Conservation (phyloP, 2,888 invertebrate genomes). For the Herminia tarsipennalis region DNA sequence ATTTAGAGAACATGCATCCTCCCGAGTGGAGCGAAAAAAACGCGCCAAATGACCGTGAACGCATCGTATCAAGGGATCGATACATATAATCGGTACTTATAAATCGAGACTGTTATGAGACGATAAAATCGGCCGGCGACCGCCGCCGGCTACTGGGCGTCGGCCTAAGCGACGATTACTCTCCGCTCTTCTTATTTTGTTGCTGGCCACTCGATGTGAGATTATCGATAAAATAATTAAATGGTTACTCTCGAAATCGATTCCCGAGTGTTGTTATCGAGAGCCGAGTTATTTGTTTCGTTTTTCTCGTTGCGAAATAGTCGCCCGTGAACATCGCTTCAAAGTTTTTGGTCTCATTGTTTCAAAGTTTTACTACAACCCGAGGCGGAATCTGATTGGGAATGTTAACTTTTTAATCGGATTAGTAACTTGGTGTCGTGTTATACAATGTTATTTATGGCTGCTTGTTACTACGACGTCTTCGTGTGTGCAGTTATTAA, state of each 20-base stretch:
- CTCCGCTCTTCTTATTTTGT: slow-evolving; percentile 75
- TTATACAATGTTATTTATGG: slow-evolving; percentile 20
- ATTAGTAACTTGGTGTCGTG: slow-evolving; percentile 36
- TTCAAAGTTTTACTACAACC: slow-evolving; percentile 31
- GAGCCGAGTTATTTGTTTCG: slow-evolving; percentile 74
- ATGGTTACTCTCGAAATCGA: slow-evolving; percentile 86
- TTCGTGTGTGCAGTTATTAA: slow-evolving; percentile 17
- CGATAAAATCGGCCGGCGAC: slow-evolving; percentile 80
- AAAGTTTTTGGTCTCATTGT: slow-evolving; percentile 34
- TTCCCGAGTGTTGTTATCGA: slow-evolving; percentile 85
- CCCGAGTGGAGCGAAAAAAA: slow-evolving; percentile 63
- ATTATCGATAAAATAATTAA: slow-evolving; percentile 86
- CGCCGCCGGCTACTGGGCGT: slow-evolving; percentile 84
- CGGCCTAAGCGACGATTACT: slow-evolving; percentile 84
- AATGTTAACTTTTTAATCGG: slow-evolving; percentile 43
- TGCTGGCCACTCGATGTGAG: slow-evolving; percentile 75
- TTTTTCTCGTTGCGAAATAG: slow-evolving; percentile 74
- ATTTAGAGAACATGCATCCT: slow-evolving; percentile 57
- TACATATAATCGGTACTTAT: slow-evolving; percentile 85
- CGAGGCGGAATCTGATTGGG: slow-evolving; percentile 32
- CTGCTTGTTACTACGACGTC: slow-evolving; percentile 12
- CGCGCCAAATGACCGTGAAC: slow-evolving; percentile 78
- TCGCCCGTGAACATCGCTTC: slow-evolving; percentile 31
- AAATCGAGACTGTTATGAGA: slow-evolving; percentile 84
- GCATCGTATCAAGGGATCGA: slow-evolving; percentile 74